Percentiles rank a stretch among this genome's conserved stretches.
Evolutionary conservation across 2,888 invertebrate genomes (phyloP).

Genomic region (Drosophila mayaguana): DNA sequence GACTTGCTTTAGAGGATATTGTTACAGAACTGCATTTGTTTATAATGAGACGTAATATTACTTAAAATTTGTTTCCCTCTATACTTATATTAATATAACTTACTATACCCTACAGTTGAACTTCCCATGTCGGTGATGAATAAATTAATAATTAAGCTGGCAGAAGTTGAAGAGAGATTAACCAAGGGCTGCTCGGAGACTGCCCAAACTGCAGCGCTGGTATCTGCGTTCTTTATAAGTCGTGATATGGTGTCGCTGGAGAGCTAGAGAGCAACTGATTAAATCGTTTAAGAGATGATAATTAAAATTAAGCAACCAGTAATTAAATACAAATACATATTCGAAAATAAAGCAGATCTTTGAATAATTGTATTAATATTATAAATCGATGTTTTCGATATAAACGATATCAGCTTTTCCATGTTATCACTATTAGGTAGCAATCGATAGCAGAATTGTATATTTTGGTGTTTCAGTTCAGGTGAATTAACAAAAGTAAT

Average conservation of each 20-base stretch:
- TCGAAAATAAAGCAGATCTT: neutral
- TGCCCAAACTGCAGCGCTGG: conserved; percentile 94
- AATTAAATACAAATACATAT: neutral
- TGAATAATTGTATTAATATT: neutral
- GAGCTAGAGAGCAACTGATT: conserved; percentile 40
- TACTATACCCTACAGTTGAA: conserved; percentile 90
- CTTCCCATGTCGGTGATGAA: conserved; percentile 92
- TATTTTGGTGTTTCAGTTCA: conserved; percentile 6
- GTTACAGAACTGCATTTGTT: conserved; percentile 95
- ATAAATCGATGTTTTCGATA: conserved; percentile 8
- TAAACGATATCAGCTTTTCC: neutral
- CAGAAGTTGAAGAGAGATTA: conserved; percentile 94
- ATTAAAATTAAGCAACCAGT: conserved; percentile 13
- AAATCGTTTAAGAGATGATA: neutral
- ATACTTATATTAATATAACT: neutral
- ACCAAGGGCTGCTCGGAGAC: conserved; percentile 95
- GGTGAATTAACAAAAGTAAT: neutral
- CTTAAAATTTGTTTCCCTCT: neutral
- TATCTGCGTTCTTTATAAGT: conserved; percentile 94
- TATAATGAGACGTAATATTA: conserved; percentile 92
- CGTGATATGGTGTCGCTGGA: conserved; percentile 86
- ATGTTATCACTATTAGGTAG: conserved; percentile 19
- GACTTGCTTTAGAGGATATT: conserved; percentile 96
- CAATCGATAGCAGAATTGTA: conserved; percentile 18
- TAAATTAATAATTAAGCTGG: conserved; percentile 93